phyloP scores from a whole-genome alignment of 2,113 vertebrate species.

The Uropsilus gracilis region DNA sequence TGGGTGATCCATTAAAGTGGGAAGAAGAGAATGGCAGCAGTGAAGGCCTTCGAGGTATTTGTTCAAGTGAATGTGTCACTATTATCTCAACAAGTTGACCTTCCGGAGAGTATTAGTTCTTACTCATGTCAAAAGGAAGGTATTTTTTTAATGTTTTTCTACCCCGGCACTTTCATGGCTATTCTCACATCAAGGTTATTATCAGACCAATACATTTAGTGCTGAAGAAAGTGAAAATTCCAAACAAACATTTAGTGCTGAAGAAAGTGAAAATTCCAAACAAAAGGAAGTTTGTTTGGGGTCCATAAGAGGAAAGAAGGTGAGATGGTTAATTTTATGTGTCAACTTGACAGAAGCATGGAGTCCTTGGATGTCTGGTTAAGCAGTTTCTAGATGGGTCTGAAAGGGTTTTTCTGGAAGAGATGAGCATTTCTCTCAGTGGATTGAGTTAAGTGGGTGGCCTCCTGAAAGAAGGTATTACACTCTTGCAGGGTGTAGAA shows the following conservation, averaged over 20 bases:
- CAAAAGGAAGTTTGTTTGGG: neutral
- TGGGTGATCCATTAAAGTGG: neutral
- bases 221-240: slow-evolving; percentile 13
- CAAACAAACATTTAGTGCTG: too few species aligned
- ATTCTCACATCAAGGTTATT: neutral
- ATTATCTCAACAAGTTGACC: slow-evolving; percentile 28
- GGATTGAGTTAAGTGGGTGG: neutral
- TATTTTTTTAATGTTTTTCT: neutral
- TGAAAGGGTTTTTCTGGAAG: neutral
- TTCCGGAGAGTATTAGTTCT: neutral
- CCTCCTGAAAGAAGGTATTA: too few species aligned
- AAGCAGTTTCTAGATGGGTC: neutral
- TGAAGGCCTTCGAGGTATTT: slow-evolving; percentile 15
- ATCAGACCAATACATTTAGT: neutral
- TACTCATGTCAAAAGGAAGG: neutral
- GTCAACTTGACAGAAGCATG: neutral
- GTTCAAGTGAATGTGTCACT: neutral
- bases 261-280: slow-evolving; percentile 26
- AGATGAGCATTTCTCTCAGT: neutral
- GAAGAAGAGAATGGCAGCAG: neutral
- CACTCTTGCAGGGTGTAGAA: too few species aligned
- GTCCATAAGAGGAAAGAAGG: too few species aligned
- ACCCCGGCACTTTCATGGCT: neutral
- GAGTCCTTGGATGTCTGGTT: neutral
- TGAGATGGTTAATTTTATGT: neutral